Evolutionary conservation across 2,113 vertebrate species (phyloP), one percentile per base, ranked within the genome.

Genomic region (Natator depressus): DNA sequence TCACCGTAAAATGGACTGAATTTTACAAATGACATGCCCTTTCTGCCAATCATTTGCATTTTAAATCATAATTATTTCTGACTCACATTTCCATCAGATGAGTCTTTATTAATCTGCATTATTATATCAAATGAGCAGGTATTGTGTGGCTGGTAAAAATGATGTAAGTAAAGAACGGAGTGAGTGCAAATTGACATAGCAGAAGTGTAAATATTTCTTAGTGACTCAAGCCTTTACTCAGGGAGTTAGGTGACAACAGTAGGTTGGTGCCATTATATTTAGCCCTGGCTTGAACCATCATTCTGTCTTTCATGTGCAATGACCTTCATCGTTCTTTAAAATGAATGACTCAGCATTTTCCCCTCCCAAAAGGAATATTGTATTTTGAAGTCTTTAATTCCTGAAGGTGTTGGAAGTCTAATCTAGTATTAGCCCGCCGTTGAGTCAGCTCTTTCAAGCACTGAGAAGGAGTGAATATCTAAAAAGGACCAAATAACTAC

Each of bases 311-410:
- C 22, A 90, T 53, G 49, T 89, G 84, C 82, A 72, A 55, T 82
- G 91, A 57, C 80, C 42, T 94, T 94, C 72, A n/a, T 16, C 9
- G 46, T 80, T 94, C 87, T 82, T 86, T 84, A 38, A 91, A 94
- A 94, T 88, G 94, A 97, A 92, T 93, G 93, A 84, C 94, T 96
- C 89, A 31, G 94, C 80, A 4, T 20, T 95, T 94, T 95, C 89
- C 69, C 83, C 90, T 95, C 87, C 72, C 29, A 49, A 38, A 57
- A 31, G 27, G 1, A 51, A 62, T 82, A 54, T 13, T 35, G 29
- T 35, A 84, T 95, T 90, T 84, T 88, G 85, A 94, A 92, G 93
- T 89, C 93, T 90, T 4, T 88, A 94, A 94, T 50, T 89, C 87
- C 84, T 89, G 95, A 94, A 97, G 87, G 91, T 91, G 90, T 80